Evolutionary conservation across 2,888 invertebrate genomes (phyloP).

Genomic region (Harpalus rufipes): DNA sequence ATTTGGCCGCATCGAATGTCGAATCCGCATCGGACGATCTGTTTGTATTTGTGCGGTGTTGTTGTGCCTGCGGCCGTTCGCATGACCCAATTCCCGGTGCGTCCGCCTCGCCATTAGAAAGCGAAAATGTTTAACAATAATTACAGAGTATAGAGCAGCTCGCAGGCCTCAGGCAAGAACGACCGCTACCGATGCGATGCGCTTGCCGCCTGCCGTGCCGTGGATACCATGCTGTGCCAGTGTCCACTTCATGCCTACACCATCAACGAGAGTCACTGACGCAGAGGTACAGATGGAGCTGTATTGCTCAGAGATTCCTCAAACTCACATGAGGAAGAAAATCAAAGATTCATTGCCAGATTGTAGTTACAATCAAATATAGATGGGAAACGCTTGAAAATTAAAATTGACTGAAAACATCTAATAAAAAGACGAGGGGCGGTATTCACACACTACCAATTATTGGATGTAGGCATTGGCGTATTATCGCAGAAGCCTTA

Average conservation of each 20-base stretch:
- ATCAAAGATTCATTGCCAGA: no score
- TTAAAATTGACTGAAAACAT: no score
- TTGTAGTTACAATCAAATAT: no score
- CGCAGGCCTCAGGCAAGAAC: constrained; percentile 38
- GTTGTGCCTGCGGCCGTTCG: constrained; percentile 32
- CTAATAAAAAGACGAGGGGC: no score
- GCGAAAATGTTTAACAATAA: constrained; percentile 75
- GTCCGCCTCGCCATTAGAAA: constrained; percentile 72
- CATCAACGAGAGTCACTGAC: not conserved
- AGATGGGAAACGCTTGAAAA: no score
- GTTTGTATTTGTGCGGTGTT: constrained; percentile 42
- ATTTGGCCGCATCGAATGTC: not conserved
- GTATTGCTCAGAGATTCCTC: not conserved
- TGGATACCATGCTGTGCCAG: constrained; percentile 40
- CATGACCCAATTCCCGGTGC: constrained; percentile 60
- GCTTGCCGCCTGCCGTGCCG: constrained; percentile 30
- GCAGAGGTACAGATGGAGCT: not conserved
- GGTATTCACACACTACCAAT: no score
- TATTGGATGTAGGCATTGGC: no score
- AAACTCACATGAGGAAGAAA: no score
- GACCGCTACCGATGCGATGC: constrained; percentile 60
- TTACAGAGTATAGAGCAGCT: constrained; percentile 69
- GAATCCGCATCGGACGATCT: not conserved
- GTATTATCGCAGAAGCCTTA: no score
- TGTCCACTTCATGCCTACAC: constrained; percentile 1